Evolutionary conservation across 1,140 invertebrate species (phyloP), one percentile per base, ranked within the genome.

Genomic region (Zaprionus camerounensis): DNA sequence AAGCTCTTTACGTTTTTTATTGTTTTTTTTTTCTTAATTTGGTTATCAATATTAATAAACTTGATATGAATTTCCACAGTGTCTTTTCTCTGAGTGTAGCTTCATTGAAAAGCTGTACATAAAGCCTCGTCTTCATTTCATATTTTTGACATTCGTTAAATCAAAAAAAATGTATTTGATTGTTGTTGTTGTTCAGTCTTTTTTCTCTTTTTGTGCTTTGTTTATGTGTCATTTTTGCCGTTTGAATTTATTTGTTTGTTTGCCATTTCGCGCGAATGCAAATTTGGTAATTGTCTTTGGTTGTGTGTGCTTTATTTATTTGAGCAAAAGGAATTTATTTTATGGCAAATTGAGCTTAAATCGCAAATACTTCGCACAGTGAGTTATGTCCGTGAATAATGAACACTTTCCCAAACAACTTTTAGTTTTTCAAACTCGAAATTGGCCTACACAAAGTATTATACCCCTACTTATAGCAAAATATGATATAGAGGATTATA

Each of bases 201-300:
- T 5, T 58, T 24, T 36, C 15, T 38, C 53, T 12, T 17, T 57
- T 63, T 44, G 46, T 49, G 38, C 70, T 71, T 87, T 80, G 68
- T 87, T 88, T 81, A 82, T 88, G 78, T 90, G 77, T 79, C 78
- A 76, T 84, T 84, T 81, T 71, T 78, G 78, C 69, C 80, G 53
- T 84, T 88, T 84, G 81, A 88, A 88, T 88, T 88, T 88, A 88
- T 88, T 81, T 88, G 85, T 88, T 88, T 88, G 84, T 90, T 88
- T 88, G 81, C 69, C 65, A 81, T 73, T 84, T 84, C 67, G 80
- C 82, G 81, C 69, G 74, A 88, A 88, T 88, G 84, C 81, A 88
- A 88, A 88, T 88, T 88, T 83, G 74, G 82, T 86, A 83, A 83
- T 87, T 87, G 83, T 71, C 68, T 81, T 62, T 67, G 53, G 28